Evolutionary conservation across 2,113 vertebrate species (phyloP), one percentile per base, ranked within the genome.

Genomic region (Chloropsis hardwickii): DNA sequence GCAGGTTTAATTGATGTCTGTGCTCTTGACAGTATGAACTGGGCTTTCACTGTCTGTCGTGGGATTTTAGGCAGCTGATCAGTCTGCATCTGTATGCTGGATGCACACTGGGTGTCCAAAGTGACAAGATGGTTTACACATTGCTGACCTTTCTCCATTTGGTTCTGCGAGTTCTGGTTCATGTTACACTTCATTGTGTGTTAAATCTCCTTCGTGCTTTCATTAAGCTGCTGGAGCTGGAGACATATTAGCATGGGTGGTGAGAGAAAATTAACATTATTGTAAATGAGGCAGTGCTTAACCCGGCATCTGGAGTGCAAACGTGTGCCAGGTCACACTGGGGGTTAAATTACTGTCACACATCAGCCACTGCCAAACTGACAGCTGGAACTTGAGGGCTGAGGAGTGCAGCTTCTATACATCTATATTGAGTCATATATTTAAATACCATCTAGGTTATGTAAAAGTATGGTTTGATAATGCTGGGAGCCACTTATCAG

Each of bases 201-300:
- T 89, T 80, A 85, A 92, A 92, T 81, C 74, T 87, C 81, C 31
- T 89, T 79, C 0, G 0, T 81, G 77, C 78, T 94, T 94, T 82
- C 53, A 18, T 85, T 72, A 84, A 91, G 47, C 61, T 82, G 66
- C 87, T 53, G 14, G 35, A 89, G 39, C 87, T 53, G 14, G 35
- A 89, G 39, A 92, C 70, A 12, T 53, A 90, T 92, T 96, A 88
- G 82, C 64, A 64, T 83, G 29, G 51, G 61, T 67, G 40, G 53
- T 58, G 81, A 72, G 85, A 85, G 89, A 95, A 96, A 95, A 94
- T 94, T 91, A 95, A 90, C 81, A 21, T 90, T 45, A 21, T 19
- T 89, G 54, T 47, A 73, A 76, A 79, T n/a, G 84, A 95, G 66
- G 89, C 66, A 69, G 3, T 81, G 19, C 81, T 94, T 81, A 87